Conservation (phyloP, 2,797 vertebrate species). For the Lagocephalus sceleratus region DNA sequence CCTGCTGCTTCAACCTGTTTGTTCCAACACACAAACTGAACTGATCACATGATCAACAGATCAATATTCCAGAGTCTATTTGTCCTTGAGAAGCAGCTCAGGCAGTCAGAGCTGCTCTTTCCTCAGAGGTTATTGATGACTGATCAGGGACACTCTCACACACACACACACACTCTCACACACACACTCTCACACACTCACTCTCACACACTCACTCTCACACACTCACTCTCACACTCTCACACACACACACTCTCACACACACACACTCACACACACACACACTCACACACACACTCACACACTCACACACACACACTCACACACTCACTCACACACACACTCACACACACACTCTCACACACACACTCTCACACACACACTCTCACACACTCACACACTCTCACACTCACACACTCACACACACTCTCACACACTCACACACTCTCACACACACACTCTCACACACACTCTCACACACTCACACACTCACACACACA, state of each 20-base stretch:
- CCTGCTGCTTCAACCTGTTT: no score
- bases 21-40: no score
- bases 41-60: no score
- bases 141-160: neutral
- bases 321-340: neutral
- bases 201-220: neutral
- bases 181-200: neutral
- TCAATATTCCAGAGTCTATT: no score
- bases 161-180: neutral
- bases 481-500: neutral
- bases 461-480: neutral
- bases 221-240: neutral
- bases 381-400: conserved; percentile 21
- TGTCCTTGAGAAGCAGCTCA: no score
- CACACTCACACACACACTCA: neutral
- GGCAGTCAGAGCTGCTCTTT: no score
- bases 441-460: neutral
- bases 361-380: neutral
- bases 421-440: neutral
- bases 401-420: conserved; percentile 12
- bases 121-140: no score
- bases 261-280: neutral
- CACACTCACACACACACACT: neutral
- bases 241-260: neutral
- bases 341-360: neutral